Conservation (phyloP, 2,888 invertebrate genomes). For the Machimus rusticus region DNA sequence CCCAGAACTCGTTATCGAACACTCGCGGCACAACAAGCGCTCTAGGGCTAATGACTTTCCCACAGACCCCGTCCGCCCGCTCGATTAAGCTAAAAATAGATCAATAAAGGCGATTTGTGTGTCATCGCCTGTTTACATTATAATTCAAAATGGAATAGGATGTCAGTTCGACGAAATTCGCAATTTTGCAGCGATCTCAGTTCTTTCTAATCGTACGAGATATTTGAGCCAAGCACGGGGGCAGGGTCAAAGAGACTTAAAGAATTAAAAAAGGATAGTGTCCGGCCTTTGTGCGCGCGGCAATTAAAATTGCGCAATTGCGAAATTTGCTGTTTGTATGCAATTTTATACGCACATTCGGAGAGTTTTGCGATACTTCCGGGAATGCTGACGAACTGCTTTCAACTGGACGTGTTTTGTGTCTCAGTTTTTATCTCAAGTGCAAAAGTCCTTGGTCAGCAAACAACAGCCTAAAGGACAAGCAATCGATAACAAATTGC, state of each 20-base stretch:
- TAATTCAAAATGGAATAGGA: background rate
- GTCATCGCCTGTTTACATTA: background rate
- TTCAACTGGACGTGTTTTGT: background rate
- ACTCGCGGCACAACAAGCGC: background rate
- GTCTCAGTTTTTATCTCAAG: background rate
- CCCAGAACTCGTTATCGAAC: background rate
- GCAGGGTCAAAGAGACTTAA: background rate
- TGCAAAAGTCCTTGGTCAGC: background rate
- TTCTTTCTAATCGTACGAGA: background rate
- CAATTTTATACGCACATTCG: background rate
- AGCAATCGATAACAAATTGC: background rate
- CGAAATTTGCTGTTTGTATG: background rate
- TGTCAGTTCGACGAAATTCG: background rate
- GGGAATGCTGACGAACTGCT: background rate
- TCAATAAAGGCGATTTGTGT: background rate
- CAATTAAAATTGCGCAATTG: background rate
- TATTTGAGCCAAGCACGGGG: background rate
- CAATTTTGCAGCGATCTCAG: background rate
- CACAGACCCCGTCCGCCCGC: background rate
- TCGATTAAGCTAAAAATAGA: background rate
- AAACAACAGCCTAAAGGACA: background rate
- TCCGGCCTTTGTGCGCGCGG: background rate
- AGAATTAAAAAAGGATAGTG: background rate
- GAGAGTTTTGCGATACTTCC: background rate
- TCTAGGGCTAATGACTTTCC: background rate